Base-by-base conservation (phyloP, 2,797 vertebrate genomes). In the Argyrosomus regius region DNA sequence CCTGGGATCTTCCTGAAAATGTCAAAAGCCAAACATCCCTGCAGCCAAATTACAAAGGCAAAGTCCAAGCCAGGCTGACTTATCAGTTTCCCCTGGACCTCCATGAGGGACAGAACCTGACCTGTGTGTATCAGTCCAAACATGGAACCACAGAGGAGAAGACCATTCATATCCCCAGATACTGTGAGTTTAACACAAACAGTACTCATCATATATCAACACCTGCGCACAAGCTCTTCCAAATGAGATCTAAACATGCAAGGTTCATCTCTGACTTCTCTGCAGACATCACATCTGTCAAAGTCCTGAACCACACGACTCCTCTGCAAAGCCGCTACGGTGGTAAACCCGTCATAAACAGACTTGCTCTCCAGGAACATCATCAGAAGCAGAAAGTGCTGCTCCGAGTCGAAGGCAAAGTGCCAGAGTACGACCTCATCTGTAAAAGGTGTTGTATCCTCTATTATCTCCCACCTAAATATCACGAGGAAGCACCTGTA, bases 241-340 rank as follows among this genome's bases (percentile, higher is more conserved):
- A 49, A 43, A 56, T 58, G 45, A 46, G 1, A 26, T 39, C 3
- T 20, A 61, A 60, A 58, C 9, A 54, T n/a, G 1, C 35, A 24
- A 48, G 14, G 13, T 54, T 81, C 7, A 48, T n/a, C 18, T 39
- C 64, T 31, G 31, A 31, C 77, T 76, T 76, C 54, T 75, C 67
- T 71, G 54, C 91, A 96, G 95, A 92, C 86, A 93, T 96, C 68
- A 91, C 92, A 28, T 89, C 92, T 48, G 54, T 96, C 71, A 88
- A 63, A 78, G 87, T 95, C 63, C 62, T 94, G 57, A 95, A 95
- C 87, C 85, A 84, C 75, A 94, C 94, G 0, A 88, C 84, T 53
- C 72, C 76, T 75, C 67, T 91, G 85, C 59, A 69, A 62, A 82
- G 57, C 72, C 78, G 43, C 77, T 59, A 82, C 28, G 11, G 60